Evolutionary conservation across 2,888 invertebrate genomes (phyloP), one percentile per base, ranked within the genome.

Genomic region (Zygogramma bicolorata): DNA sequence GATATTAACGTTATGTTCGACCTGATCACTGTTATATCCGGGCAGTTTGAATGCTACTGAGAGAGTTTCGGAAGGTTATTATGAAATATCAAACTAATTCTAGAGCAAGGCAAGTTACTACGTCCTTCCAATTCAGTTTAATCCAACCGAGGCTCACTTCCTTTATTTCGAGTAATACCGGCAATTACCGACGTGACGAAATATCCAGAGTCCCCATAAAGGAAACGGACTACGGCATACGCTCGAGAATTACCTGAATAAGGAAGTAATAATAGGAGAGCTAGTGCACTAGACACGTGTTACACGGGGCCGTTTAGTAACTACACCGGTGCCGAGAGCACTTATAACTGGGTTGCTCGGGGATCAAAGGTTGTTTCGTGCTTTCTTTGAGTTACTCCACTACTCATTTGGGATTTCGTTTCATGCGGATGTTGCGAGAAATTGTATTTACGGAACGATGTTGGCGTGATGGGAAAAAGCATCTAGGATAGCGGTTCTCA

Each of bases 191-290:
- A 53, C 49, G 68, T 65, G 60, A 68, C 62, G 68, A 61, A 72
- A 61, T 72, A 65, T 68, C 68, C 22, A 65, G 65, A 25, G 68
- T 38, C 65, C 13, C 49, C 65, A 72, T 72, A 72, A 72, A 72
- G 71, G 71, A 60, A 72, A 72, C 63, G 68, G 60, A 68, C 68
- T 59, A 13, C 59, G 63, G 63, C 71, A 58, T 66, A 71, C 63
- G 60, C 58, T 60, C 60, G 49, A 53, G 65, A 72, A 72, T 72
- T 68, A 72, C 71, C 71, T 72, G 71, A 68, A 68, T 72, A 65
- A 72, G 71, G 71, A 72, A 72, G 71, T 68, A 68, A 68, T 68
- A 72, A 72, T 65, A 53, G 68, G 72, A 71, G 68, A 68, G 60
- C 61, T 46, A 60, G 60, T 59, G 72, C 68, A 65, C 68, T 72